These are phyloP conservation scores for Coleophora deauratella DNA, from an alignment of 2,888 invertebrate genomes.

Conservation along the genomic window DNA sequence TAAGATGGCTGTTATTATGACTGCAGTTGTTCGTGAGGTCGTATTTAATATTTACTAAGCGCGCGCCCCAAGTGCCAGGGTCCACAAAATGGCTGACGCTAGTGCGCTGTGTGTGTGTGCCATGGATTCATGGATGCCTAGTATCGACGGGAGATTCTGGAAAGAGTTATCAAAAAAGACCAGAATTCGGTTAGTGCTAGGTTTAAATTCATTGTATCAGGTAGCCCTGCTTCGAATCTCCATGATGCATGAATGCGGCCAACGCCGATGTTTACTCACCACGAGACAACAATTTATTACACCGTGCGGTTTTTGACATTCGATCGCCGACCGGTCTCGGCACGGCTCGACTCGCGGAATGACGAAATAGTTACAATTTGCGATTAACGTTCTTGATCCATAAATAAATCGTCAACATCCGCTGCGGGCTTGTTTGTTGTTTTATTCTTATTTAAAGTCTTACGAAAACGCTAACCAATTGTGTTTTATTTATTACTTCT, in stretches of 20 bases:
- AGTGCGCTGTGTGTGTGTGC: constrained; percentile 55
- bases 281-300: constrained; percentile 69
- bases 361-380: constrained; percentile 39
- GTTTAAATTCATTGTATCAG: too few species aligned
- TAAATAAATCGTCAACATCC: constrained; percentile 24
- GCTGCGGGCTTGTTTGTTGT: background rate
- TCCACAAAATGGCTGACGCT: constrained; percentile 69
- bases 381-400: constrained; percentile 30
- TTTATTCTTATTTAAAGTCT: constrained; percentile 3
- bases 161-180: too few species aligned
- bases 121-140: constrained; percentile 68
- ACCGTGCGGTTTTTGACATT: constrained; percentile 66
- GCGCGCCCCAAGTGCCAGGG: constrained; percentile 52
- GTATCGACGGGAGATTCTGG: too few species aligned
- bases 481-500: constrained; percentile 17
- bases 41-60: constrained; percentile 59
- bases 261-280: constrained; percentile 69
- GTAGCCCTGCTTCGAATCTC: constrained; percentile 47
- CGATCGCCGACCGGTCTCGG: constrained; percentile 46
- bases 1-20: constrained; percentile 34
- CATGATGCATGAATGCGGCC: constrained; percentile 72
- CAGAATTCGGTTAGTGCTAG: too few species aligned
- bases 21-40: constrained; percentile 37
- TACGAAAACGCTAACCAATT: constrained; percentile 15
- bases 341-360: constrained; percentile 27